These are phyloP conservation scores for Anagrus nilaparvatae DNA, from an alignment of 1,140 invertebrate genomes.

Conservation along the genomic window DNA sequence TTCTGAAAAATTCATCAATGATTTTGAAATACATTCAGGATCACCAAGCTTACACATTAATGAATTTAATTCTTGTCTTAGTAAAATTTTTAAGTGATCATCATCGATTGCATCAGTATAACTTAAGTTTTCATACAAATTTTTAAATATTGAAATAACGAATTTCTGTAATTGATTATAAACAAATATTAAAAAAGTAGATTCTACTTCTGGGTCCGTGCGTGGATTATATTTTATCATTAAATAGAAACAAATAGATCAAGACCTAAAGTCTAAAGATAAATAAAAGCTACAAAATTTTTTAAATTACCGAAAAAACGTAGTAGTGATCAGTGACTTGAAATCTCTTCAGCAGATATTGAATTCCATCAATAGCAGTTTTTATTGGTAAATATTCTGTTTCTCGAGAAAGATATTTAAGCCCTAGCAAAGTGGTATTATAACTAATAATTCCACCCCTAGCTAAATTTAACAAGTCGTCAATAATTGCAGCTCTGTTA, in stretches of 20 bases:
- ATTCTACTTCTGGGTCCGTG: too few relatives aligned
- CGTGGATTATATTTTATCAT: neutral
- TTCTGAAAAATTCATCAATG: slow-evolving; percentile 38
- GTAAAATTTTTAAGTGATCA: slow-evolving; percentile 35
- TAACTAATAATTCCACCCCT: slow-evolving; percentile 59
- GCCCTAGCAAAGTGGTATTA: slow-evolving; percentile 48
- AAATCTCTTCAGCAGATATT: slow-evolving; percentile 38
- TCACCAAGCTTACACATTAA: slow-evolving; percentile 47
- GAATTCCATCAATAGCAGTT: slow-evolving; percentile 34
- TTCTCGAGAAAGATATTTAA: slow-evolving; percentile 44
- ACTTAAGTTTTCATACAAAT: slow-evolving; percentile 34
- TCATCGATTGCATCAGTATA: slow-evolving; percentile 34
- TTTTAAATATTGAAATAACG: slow-evolving; percentile 35
- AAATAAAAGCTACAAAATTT: too few relatives aligned
- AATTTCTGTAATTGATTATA: slow-evolving; percentile 32
- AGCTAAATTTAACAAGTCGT: slow-evolving; percentile 59
- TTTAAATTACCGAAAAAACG: slow-evolving; percentile 41
- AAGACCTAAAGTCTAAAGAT: slow-evolving; percentile 8
- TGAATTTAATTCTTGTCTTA: slow-evolving; percentile 41
- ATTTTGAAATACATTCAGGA: slow-evolving; percentile 41
- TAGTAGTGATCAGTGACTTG: slow-evolving; percentile 30
- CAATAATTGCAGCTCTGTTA: slow-evolving; percentile 71
- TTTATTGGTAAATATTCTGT: slow-evolving; percentile 45
- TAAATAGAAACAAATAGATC: neutral
- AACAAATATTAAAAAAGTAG: too few relatives aligned